Conservation (phyloP, 1,140 invertebrate genomes). For the Paralvinella palmiformis region DNA sequence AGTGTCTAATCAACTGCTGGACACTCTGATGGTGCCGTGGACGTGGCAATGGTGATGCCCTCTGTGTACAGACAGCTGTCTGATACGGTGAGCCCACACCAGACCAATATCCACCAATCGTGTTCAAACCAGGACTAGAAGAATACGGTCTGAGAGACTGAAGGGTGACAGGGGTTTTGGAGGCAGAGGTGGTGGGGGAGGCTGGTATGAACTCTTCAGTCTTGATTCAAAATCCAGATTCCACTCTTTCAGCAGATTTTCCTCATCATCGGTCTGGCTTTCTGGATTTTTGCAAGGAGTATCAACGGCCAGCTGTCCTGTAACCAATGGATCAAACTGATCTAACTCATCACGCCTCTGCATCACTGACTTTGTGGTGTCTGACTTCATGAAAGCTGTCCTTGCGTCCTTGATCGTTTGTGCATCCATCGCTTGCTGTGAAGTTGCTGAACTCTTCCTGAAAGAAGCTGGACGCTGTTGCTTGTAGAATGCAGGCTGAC, state of each 20-base stretch:
- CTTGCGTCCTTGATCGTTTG: conserved; percentile 5
- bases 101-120: too few relatives aligned
- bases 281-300: background rate
- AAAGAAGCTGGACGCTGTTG: background rate
- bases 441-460: background rate
- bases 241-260: conserved; percentile 10
- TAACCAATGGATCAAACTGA: conserved; percentile 12
- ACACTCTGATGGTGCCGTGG: too few relatives aligned
- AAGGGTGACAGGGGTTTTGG: too few relatives aligned
- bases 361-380: background rate
- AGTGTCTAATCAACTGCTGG: too few relatives aligned
- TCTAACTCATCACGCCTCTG: background rate
- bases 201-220: too few relatives aligned
- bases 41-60: too few relatives aligned
- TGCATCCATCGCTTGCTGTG: background rate
- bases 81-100: too few relatives aligned
- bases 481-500: conserved; percentile 6
- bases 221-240: conserved; percentile 13
- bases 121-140: too few relatives aligned
- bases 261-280: background rate
- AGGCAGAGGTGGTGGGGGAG: too few relatives aligned
- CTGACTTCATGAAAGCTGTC: background rate
- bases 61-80: too few relatives aligned
- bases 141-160: too few relatives aligned
- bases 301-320: conserved; percentile 10